A percentile compares a stretch with the other conserved stretches of the same genome.
These are phyloP conservation scores for Eciton burchellii DNA, from an alignment of 1,140 invertebrate species.

Conservation along the genomic window DNA sequence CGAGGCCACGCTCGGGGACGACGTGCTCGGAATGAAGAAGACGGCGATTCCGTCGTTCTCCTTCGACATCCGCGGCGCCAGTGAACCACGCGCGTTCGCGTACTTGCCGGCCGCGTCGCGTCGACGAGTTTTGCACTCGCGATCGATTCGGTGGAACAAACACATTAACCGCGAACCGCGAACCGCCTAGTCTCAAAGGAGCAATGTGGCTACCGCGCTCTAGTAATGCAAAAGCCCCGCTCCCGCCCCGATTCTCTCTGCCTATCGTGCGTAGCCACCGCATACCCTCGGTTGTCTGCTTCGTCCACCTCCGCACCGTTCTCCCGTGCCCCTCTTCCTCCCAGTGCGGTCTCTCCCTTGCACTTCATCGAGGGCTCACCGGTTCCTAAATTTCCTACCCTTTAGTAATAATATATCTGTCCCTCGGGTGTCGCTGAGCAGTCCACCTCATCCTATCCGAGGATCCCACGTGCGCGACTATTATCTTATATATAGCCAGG, in stretches of 20 bases:
- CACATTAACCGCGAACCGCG: slow-evolving; percentile 72
- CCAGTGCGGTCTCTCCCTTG: slow-evolving; percentile 65
- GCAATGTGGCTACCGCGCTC: slow-evolving; percentile 67
- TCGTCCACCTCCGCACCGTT: background rate
- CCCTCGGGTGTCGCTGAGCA: slow-evolving; percentile 74
- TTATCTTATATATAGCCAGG: slow-evolving; percentile 73
- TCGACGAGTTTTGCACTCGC: slow-evolving; percentile 55
- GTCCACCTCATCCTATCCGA: slow-evolving; percentile 58
- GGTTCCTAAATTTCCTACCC: slow-evolving; percentile 75
- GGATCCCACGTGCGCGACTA: slow-evolving; percentile 68
- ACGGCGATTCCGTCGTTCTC: background rate
- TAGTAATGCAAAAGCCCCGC: slow-evolving; percentile 64
- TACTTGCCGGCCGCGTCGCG: slow-evolving; percentile 17
- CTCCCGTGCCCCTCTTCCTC: slow-evolving; percentile 58
- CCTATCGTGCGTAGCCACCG: slow-evolving; percentile 17
- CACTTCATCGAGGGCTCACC: slow-evolving; percentile 73
- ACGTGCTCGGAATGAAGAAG: slow-evolving; percentile 34
- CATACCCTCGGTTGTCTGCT: background rate
- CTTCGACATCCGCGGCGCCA: background rate
- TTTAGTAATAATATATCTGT: slow-evolving; percentile 79
- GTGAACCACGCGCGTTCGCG: background rate
- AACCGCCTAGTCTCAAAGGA: slow-evolving; percentile 70
- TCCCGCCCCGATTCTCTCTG: slow-evolving; percentile 33
- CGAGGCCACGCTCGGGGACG: background rate
- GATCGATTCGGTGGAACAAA: slow-evolving; percentile 70